phyloP scores from a whole-genome alignment of 2,797 vertebrate genomes.

The Ibycter americanus region DNA sequence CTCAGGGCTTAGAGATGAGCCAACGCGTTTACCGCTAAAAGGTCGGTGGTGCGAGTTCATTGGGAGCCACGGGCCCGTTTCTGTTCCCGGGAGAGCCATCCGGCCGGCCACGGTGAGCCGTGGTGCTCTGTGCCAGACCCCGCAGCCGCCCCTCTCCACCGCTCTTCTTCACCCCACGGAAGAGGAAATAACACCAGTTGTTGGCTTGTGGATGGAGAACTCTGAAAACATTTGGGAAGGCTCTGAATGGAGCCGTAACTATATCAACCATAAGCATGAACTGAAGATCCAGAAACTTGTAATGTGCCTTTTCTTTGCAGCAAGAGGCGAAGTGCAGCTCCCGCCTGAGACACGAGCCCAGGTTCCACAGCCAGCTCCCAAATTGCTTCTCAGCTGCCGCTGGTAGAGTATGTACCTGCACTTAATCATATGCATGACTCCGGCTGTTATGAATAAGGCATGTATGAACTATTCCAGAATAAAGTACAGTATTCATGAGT shows the following conservation, averaged over 20 bases:
- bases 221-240: accelerated
- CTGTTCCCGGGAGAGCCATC: background rate
- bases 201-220: background rate
- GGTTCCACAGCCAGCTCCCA: background rate
- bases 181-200: background rate
- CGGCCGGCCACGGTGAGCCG: accelerated
- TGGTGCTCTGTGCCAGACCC: background rate
- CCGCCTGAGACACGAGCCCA: background rate
- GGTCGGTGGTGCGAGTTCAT: background rate
- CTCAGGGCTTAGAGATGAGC: background rate
- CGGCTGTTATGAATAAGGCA: background rate
- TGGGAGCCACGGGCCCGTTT: background rate
- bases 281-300: background rate
- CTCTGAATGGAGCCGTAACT: background rate
- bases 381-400: background rate
- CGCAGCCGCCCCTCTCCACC: background rate
- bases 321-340: background rate
- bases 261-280: background rate
- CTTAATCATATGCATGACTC: background rate
- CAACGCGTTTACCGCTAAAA: accelerated
- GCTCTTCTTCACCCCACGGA: background rate
- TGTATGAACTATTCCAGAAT: background rate
- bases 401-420: background rate
- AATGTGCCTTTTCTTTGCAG: background rate
- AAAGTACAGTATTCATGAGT: background rate